phyloP scores from a whole-genome alignment of 2,888 invertebrate genomes.

The Cerceris ruficornis region DNA sequence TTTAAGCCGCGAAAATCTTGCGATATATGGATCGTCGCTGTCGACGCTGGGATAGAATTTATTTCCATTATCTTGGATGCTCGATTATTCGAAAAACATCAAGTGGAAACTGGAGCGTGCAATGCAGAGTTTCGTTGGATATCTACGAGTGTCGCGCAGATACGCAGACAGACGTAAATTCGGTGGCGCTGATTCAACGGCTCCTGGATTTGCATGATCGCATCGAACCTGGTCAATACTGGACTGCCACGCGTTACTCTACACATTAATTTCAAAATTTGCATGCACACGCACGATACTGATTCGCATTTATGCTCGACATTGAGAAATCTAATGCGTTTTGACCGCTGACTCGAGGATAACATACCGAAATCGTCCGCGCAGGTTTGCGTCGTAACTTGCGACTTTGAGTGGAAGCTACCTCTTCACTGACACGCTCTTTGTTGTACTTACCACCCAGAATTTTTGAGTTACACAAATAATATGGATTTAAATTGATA shows the following conservation, averaged over 20 bases:
- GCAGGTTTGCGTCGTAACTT: too few relatives aligned
- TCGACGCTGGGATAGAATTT: neutral
- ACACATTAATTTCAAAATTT: conserved; percentile 35
- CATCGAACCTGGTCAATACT: conserved; percentile 50
- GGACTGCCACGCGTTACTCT: conserved; percentile 27
- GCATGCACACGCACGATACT: conserved; percentile 39
- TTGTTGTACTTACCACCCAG: too few relatives aligned
- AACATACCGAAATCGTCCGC: too few relatives aligned
- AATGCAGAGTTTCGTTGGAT: conserved; percentile 7
- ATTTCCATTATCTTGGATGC: neutral
- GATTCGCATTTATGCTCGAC: conserved; percentile 31
- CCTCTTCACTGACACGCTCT: too few relatives aligned
- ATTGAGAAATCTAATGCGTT: too few relatives aligned
- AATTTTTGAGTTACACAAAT: too few relatives aligned
- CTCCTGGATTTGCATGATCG: conserved; percentile 37
- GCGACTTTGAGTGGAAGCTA: too few relatives aligned
- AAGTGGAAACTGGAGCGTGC: conserved; percentile 19
- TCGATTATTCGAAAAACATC: conserved; percentile 13
- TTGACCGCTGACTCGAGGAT: too few relatives aligned
- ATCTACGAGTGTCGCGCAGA: conserved; percentile 21
- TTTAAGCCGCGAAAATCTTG: neutral
- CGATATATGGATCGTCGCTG: neutral
- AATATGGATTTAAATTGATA: too few relatives aligned
- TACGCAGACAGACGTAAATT: conserved; percentile 50
- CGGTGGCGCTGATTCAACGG: conserved; percentile 36